These are phyloP conservation scores for Latrodectus hesperus DNA, from an alignment of 2,888 invertebrate species.

Conservation along the genomic window DNA sequence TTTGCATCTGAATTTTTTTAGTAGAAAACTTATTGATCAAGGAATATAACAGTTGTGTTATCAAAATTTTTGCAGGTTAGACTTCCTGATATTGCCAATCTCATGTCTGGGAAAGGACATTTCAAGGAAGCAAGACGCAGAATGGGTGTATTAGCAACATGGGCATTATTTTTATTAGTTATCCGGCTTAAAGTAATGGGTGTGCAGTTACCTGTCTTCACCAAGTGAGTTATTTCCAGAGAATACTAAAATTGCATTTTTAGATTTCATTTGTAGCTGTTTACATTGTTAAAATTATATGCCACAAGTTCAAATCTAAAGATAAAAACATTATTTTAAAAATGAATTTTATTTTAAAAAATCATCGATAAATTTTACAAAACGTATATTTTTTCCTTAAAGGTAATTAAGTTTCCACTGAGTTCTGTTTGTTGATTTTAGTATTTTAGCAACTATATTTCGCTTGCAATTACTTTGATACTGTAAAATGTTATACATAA, in stretches of 20 bases:
- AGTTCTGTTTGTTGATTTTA: too few relatives aligned
- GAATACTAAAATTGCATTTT: background rate
- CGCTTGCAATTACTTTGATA: too few relatives aligned
- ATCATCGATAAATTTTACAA: too few relatives aligned
- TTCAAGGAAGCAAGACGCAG: conserved; percentile 72
- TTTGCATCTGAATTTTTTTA: too few relatives aligned
- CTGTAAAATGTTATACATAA: too few relatives aligned
- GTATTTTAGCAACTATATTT: too few relatives aligned
- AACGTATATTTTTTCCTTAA: too few relatives aligned
- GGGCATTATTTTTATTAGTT: conserved; percentile 79
- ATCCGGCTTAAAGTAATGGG: conserved; percentile 95
- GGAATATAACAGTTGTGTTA: too few relatives aligned
- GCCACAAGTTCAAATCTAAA: background rate
- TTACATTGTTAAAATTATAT: background rate
- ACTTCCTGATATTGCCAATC: conserved; percentile 16
- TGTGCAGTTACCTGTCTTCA: conserved; percentile 95
- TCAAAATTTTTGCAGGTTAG: conserved; percentile 19
- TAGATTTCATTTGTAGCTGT: background rate
- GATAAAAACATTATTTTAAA: background rate
- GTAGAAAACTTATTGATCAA: too few relatives aligned
- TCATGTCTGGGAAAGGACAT: conserved; percentile 73
- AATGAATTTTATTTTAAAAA: too few relatives aligned
- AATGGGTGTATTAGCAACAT: conserved; percentile 25
- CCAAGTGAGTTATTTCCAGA: conserved; percentile 78
- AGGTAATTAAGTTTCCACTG: too few relatives aligned